Evolutionary conservation across 2,797 vertebrate species (phyloP), one percentile per base, ranked within the genome.

Genomic region (Netta rufina): DNA sequence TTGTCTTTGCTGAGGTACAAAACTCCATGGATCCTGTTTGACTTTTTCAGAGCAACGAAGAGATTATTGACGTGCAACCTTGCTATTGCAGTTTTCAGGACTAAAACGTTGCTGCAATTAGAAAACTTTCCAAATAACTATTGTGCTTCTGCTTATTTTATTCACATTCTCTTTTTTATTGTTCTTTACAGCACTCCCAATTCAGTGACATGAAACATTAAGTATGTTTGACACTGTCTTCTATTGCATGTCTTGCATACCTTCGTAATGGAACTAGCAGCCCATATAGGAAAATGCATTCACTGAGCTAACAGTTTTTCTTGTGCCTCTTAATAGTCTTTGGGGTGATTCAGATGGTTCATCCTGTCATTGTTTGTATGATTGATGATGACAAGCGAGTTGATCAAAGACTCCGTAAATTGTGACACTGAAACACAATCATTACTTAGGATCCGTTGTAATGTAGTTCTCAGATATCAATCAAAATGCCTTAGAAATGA

Each of bases 321-420:
- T 77, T 76, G 49, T 84, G 64, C 51, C 32, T 81, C 73, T 67
- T 65, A 67, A 41, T 73, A 78, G 62, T 80, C 83, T 96, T 91
- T 74, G 67, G 71, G n/a, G 71, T 41, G 30, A 84, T 84, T 87
- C 71, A 71, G 9, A 38, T 74, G 79, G 80, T 90, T 96, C 61
- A 45, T 91, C 71, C 74, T 87, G 53, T 86, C 78, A 56, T 94
- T 84, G 89, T 96, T 66, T 86, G 64, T 66, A 16, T 92, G 90
- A 96, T 84, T 88, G 93, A 94, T 93, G 91, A 76, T 92, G 91
- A 93, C 89, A 90, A 92, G 67, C 25, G 57, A 86, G 78, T 90
- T 64, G 67, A 93, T 92, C 93, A 96, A 92, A 95, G 85, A 14
- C 77, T 64, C 77, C 62, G 80, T 78, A 90, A 84, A 74, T 87